phyloP scores from a whole-genome alignment of 2,888 invertebrate species.

The Vandiemenella viatica region DNA sequence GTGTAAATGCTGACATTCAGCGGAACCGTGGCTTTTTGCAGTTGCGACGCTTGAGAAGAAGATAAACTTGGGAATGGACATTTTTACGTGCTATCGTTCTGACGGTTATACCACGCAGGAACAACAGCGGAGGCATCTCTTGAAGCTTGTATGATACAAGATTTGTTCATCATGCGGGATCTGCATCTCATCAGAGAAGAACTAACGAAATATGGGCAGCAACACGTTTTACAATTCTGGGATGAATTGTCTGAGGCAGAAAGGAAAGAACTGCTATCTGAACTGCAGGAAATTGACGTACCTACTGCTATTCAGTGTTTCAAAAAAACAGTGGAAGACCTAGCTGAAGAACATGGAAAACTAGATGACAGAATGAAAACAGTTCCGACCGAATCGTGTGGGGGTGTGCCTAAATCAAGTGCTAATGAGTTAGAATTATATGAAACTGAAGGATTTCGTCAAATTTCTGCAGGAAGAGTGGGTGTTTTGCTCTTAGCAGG shows the following conservation, averaged over 20 bases:
- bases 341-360: constrained; percentile 47
- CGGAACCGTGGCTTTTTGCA: too few species aligned
- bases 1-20: too few species aligned
- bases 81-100: too few species aligned
- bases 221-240: constrained; percentile 72
- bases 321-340: constrained; percentile 41
- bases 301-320: constrained; percentile 55
- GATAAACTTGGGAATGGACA: too few species aligned
- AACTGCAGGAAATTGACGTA: constrained; percentile 53
- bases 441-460: constrained; percentile 48
- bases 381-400: constrained; percentile 63
- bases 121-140: too few species aligned
- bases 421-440: constrained; percentile 49
- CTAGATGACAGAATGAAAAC: constrained; percentile 72
- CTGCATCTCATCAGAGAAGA: constrained; percentile 36
- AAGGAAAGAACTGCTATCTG: constrained; percentile 39
- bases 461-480: constrained; percentile 50
- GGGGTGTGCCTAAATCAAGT: constrained; percentile 54
- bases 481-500: constrained; percentile 90
- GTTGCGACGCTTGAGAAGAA: too few species aligned
- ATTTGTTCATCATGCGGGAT: constrained; percentile 21
- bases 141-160: too few species aligned
- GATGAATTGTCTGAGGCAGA: constrained; percentile 49
- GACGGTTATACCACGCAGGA: too few species aligned
- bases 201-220: constrained; percentile 51